Base-by-base conservation (phyloP, 2,797 vertebrate genomes). In the Micromesistius poutassou region DNA sequence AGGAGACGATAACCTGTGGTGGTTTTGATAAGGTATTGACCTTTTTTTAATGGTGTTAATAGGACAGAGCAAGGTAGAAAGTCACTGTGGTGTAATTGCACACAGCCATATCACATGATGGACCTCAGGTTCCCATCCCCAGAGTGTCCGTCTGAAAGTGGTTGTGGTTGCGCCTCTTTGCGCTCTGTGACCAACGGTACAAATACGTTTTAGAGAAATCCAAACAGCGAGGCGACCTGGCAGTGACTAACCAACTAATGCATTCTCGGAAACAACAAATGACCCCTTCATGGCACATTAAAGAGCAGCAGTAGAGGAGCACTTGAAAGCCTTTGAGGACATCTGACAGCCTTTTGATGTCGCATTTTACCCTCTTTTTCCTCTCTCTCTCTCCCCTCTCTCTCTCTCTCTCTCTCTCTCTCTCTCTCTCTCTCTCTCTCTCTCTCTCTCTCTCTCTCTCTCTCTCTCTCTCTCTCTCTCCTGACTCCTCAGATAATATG, bases 341-440 rank as follows among this genome's bases (percentile, higher is more conserved):
- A 93, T 94, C 91, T 94, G 92, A 94, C 93, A 93, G 87, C 80
- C 84, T 89, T 96, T 95, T 95, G 93, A 95, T 94, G 91, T 94
- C 78, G 88, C 92, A 14, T 46, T 46, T 46, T 46, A 46, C 42
- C 42, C 16, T 46, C 42, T 46, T 46, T 40, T 46, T 46, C 3
- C 13, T 46, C 14, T 46, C 42, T 19, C 42, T 19, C 42, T 19
- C 13, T 16, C 87, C 36, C 6, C 36, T 36, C 8, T 7, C 36
- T 36, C 36, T 36, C 8, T 36, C 36, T 36, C 36, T 36, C 36
- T 36, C 36, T 9, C 8, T 9, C 36, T 36, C 36, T 36, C 8
- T 36, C 36, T 36, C 36, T 36, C 36, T 36, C 36, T 10, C 36
- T 7, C 5, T 36, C 36, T 36, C 36, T 10, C 36, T 10, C 36